A percentile compares a stretch with the other conserved stretches of the same genome.
Evolutionary conservation across 2,888 invertebrate genomes (phyloP).

Genomic region (Phortica magna): DNA sequence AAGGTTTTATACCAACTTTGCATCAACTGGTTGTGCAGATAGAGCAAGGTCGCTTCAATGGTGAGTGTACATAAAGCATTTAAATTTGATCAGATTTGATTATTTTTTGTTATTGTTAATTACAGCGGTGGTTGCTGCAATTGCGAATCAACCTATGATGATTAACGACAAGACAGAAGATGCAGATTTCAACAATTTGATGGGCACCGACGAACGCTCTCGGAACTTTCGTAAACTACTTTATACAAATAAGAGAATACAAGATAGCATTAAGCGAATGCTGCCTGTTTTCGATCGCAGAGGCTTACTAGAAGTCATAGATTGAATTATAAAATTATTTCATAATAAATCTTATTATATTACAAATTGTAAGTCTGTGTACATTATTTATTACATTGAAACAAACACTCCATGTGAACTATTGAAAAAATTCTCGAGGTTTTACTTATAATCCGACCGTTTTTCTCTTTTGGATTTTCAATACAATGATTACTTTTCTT

Average conservation of each 20-base stretch:
- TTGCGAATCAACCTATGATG: conserved; percentile 61
- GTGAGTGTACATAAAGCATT: conserved; percentile 50
- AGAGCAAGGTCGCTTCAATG: conserved; percentile 66
- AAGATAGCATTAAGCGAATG: conserved; percentile 60
- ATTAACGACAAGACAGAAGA: conserved; percentile 66
- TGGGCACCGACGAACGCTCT: conserved; percentile 62
- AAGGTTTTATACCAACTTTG: conserved; percentile 68
- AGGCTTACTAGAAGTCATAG: conserved; percentile 67
- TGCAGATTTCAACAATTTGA: conserved; percentile 65
- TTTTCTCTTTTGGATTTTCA: too few species aligned
- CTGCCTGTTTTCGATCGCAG: conserved; percentile 70
- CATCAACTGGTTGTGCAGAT: conserved; percentile 68
- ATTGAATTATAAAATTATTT: conserved; percentile 36
- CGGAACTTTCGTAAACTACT: conserved; percentile 54
- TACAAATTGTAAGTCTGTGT: too few species aligned
- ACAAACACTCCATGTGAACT: too few species aligned
- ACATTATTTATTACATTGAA: too few species aligned
- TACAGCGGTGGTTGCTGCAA: conserved; percentile 60
- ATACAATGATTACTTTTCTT: too few species aligned
- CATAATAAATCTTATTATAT: not conserved
- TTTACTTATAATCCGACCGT: too few species aligned
- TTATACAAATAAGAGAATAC: conserved; percentile 66
- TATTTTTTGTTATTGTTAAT: not conserved
- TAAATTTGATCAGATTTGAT: not conserved
- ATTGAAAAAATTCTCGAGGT: too few species aligned